Percentiles rank a stretch among this genome's conserved stretches.
These are phyloP conservation scores for Anthonomus grandis DNA, from an alignment of 1,140 invertebrate genomes.

Conservation along the genomic window DNA sequence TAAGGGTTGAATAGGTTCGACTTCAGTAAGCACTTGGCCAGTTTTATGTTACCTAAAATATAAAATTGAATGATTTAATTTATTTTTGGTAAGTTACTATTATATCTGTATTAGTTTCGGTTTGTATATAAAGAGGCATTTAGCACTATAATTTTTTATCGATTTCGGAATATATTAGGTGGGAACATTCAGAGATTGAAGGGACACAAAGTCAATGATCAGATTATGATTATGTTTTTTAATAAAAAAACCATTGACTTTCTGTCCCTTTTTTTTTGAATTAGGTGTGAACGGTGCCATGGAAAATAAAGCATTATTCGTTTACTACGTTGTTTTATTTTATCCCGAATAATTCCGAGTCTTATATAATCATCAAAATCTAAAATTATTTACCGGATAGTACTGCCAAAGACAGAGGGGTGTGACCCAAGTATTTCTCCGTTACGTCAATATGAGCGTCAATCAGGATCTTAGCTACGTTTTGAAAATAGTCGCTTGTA, in stretches of 20 bases:
- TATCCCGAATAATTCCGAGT: no score
- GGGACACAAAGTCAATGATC: no score
- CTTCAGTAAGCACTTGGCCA: slow-evolving; percentile 32
- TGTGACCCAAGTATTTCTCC: slow-evolving; percentile 39
- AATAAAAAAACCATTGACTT: no score
- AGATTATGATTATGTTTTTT: no score
- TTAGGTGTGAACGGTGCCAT: no score
- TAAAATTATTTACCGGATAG: slow-evolving; percentile 21
- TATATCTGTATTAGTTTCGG: neutral
- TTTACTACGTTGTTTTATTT: neutral
- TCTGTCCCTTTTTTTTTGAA: no score
- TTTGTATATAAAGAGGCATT: neutral
- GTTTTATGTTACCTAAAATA: slow-evolving; percentile 30
- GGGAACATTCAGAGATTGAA: no score
- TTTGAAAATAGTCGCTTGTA: slow-evolving; percentile 11
- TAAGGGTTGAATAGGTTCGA: slow-evolving; percentile 32
- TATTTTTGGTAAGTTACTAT: neutral
- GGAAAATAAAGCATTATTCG: no score
- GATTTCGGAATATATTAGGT: no score
- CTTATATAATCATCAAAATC: no score
- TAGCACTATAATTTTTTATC: no score
- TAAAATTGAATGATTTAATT: neutral
- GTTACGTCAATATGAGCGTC: slow-evolving; percentile 21
- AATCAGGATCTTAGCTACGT: slow-evolving; percentile 28
- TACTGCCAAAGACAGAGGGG: slow-evolving; percentile 38